phyloP scores from a whole-genome alignment of 1,140 invertebrate species.

The Brachionus rotundiformis region DNA sequence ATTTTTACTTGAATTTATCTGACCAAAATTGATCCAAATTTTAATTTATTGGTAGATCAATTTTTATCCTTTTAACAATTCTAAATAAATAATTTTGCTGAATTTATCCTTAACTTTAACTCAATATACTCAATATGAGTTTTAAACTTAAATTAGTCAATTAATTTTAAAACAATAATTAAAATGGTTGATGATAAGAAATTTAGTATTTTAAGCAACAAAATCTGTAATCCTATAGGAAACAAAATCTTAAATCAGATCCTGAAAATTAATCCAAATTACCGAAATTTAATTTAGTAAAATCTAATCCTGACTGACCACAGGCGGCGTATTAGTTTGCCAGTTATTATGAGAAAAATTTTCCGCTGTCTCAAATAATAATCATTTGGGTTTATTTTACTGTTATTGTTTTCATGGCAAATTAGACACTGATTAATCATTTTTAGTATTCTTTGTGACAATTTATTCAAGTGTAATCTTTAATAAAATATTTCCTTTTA shows the following conservation, averaged over 20 bases:
- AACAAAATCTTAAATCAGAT: background rate
- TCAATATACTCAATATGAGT: no score
- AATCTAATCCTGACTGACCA: background rate
- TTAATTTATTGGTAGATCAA: background rate
- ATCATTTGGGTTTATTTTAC: no score
- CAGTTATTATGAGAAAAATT: no score
- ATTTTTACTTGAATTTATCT: background rate
- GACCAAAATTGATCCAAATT: background rate
- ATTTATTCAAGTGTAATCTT: background rate
- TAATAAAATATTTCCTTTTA: background rate
- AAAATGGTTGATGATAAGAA: background rate
- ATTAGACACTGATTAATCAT: background rate
- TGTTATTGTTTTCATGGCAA: background rate
- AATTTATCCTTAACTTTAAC: no score
- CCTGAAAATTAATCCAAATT: background rate
- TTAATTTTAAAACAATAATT: no score
- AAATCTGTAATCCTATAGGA: background rate
- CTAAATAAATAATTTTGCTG: no score
- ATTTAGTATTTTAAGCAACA: background rate
- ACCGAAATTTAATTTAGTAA: background rate
- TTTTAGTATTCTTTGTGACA: background rate
- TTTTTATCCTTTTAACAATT: no score
- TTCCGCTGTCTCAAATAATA: no score
- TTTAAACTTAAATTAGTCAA: no score
- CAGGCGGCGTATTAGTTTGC: no score